Conservation (phyloP, 2,113 vertebrate genomes). For the Mobula birostris region DNA sequence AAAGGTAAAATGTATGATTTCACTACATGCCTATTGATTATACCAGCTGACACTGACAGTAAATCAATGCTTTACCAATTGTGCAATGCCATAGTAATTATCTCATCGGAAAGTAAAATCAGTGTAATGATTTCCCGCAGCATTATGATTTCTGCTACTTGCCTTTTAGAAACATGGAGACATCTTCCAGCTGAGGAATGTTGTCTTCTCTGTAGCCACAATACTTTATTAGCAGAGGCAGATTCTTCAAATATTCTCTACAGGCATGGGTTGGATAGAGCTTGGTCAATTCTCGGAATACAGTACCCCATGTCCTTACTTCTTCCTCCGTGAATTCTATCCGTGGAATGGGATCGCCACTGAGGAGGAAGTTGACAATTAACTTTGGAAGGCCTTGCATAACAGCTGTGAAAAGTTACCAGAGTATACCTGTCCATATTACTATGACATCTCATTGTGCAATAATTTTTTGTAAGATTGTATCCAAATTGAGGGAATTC, state of each 20-base stretch:
- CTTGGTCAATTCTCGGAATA: constrained; percentile 86
- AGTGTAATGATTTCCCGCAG: neutral
- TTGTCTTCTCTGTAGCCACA: constrained; percentile 92
- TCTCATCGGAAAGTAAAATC: neutral
- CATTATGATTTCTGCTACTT: neutral
- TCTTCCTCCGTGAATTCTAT: constrained; percentile 93
- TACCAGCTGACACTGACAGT: neutral
- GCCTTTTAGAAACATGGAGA: constrained; percentile 91
- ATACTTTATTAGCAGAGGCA: constrained; percentile 81
- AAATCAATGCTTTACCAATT: neutral
- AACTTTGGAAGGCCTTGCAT: neutral
- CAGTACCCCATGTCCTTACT: constrained; percentile 88
- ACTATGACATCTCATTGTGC: neutral
- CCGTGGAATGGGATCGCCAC: constrained; percentile 79
- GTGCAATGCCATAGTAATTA: neutral
- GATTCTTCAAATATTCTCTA: constrained; percentile 88
- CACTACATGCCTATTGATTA: neutral
- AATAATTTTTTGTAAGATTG: neutral
- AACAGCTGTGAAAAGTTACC: neutral
- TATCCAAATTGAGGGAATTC: neutral
- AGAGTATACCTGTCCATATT: neutral
- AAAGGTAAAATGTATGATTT: neutral
- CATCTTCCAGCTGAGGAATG: constrained; percentile 92
- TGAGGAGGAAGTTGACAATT: constrained; percentile 44
- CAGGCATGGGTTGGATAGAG: constrained; percentile 91